These are phyloP conservation scores for Leucoma salicis DNA, from an alignment of 2,888 invertebrate species.

Conservation along the genomic window DNA sequence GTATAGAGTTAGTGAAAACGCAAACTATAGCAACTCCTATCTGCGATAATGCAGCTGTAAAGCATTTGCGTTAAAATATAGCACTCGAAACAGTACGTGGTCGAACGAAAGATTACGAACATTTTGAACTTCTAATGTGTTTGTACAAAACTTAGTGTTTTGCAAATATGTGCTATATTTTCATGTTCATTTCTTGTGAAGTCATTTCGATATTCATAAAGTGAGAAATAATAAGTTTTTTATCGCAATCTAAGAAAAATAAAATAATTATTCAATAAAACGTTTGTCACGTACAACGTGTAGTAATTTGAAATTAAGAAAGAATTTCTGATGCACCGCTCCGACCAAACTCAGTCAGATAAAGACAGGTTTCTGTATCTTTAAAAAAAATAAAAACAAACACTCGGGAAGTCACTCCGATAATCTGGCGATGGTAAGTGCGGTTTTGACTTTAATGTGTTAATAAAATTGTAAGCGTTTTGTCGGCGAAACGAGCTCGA, in stretches of 20 bases:
- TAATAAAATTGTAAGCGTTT: constrained; percentile 79
- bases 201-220: too few relatives aligned
- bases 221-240: too few relatives aligned
- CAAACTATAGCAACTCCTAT: constrained; percentile 28
- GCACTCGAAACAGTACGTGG: too few relatives aligned
- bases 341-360: constrained; percentile 57
- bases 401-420: constrained; percentile 74
- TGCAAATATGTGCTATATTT: too few relatives aligned
- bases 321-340: constrained; percentile 53
- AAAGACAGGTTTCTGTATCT: constrained; percentile 77
- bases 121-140: too few relatives aligned
- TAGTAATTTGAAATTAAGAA: constrained; percentile 57
- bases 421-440: constrained; percentile 76
- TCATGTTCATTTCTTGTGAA: too few relatives aligned
- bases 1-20: constrained; percentile 42
- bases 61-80: too few relatives aligned
- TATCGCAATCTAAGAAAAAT: too few relatives aligned
- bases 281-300: constrained; percentile 45
- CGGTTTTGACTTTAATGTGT: constrained; percentile 81
- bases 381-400: constrained; percentile 58
- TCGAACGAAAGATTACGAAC: too few relatives aligned
- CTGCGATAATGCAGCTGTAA: too few relatives aligned
- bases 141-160: too few relatives aligned
- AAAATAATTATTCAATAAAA: too few relatives aligned
- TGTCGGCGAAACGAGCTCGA: constrained; percentile 62